These are phyloP conservation scores for Stenichneumon culpator DNA, from an alignment of 2,888 invertebrate genomes.

Conservation along the genomic window DNA sequence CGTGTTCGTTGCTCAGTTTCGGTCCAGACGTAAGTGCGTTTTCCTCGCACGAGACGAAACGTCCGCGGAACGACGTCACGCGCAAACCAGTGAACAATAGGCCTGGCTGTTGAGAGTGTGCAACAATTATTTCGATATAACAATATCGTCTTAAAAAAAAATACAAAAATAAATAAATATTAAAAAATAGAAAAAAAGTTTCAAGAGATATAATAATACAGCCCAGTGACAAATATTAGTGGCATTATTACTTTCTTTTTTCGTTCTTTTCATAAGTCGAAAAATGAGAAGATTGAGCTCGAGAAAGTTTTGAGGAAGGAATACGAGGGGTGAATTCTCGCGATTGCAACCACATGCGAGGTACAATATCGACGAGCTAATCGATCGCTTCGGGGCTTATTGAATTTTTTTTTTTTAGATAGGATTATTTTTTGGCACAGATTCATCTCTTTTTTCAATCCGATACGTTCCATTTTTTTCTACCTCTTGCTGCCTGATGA, in stretches of 20 bases:
- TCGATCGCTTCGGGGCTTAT: not conserved
- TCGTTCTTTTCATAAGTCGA: not conserved
- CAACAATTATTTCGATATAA: not conserved
- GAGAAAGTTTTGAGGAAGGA: constrained; percentile 24
- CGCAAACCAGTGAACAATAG: constrained; percentile 1
- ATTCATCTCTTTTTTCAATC: constrained; percentile 41
- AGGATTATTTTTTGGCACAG: constrained; percentile 35
- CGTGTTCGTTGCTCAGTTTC: constrained; percentile 81
- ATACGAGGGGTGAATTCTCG: constrained; percentile 2
- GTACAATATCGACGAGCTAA: constrained; percentile 2
- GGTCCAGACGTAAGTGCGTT: constrained; percentile 74
- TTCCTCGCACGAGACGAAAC: constrained; percentile 45
- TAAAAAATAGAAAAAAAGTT: not conserved
- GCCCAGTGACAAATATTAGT: constrained; percentile 20
- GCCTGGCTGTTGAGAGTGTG: not conserved
- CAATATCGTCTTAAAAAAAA: not conserved
- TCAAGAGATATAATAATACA: not conserved
- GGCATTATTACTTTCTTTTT: not conserved
- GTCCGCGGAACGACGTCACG: not conserved
- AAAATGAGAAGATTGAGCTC: constrained; percentile 11
- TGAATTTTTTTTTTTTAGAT: constrained; percentile 13
- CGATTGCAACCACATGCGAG: constrained; percentile 10
- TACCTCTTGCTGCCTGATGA: constrained; percentile 8
- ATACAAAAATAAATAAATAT: not conserved
- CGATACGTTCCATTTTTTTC: constrained; percentile 5